Base-by-base conservation (phyloP, 2,888 invertebrate species). In the Chydorus sphaericus region DNA sequence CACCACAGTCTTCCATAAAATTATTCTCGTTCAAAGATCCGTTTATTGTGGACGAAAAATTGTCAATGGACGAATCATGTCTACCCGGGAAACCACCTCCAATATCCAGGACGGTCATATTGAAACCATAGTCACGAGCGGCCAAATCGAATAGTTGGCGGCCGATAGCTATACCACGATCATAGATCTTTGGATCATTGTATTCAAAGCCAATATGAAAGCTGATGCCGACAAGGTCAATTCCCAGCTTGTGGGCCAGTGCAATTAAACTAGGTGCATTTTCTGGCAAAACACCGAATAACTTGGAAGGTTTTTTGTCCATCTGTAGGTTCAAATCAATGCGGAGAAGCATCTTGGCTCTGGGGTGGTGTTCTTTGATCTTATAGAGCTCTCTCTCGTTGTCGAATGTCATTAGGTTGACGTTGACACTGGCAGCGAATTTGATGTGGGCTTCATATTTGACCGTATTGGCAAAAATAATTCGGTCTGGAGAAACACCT, bases 171-270 rank as follows among this genome's bases (percentile, higher is more conserved):
- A 96, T 82, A 31, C 90, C 94, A 51, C 83, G 80, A 52, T 79
- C 73, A 71, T 85, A 96, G 44, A 89, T 89, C 5, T 57, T 54
- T 6, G 57, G 57, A 16, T 57, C 57, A 16, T 48, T 48, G 65
- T 93, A 91, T 23, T 92, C 92, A 5, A 92, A 91, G 2, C 94
- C 94, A 61, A 94, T 94, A 71, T 96, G 94, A 75, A 96, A 96
- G 63, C 91, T 90, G 14, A 79, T 71, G 30, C 77, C 77, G 57
- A 76, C 69, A 23, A 86, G 82, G 63, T 85, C 79, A 6, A 94
- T 75, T n/a, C 78, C 81, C 59, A 92, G 72, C 57, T 81, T 77
- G 57, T 80, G 78, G 1, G 93, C 90, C 39, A 83, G 70, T 11
- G 72, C 66, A 37, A 76, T 76, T 44, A 91, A 74, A 1, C 78